These are phyloP conservation scores for Aegotheles bennettii DNA, from an alignment of 2,113 vertebrate genomes.

Conservation along the genomic window DNA sequence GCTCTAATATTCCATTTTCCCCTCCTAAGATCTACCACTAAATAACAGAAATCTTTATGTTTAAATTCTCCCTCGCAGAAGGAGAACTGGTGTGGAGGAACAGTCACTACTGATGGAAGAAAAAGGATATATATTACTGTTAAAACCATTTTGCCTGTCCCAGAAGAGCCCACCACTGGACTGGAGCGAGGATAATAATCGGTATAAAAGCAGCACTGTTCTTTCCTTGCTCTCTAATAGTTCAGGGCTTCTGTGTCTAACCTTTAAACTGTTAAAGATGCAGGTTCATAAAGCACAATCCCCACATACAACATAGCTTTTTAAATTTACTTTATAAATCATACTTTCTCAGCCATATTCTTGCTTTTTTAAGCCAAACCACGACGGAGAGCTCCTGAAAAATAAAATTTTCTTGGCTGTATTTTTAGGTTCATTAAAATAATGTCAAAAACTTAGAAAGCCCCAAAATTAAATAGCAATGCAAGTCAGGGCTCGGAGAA, in stretches of 20 bases:
- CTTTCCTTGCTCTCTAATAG: too few relatives aligned
- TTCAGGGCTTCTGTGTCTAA: neutral
- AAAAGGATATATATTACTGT: too few relatives aligned
- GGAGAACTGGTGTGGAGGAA: too few relatives aligned
- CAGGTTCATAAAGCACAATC: neutral
- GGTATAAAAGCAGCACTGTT: neutral
- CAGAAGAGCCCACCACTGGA: too few relatives aligned
- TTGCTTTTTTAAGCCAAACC: neutral
- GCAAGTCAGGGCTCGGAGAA: neutral
- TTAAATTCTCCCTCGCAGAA: too few relatives aligned
- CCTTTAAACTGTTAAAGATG: neutral
- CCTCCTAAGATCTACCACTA: too few relatives aligned
- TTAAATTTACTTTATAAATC: too few relatives aligned
- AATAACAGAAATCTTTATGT: too few relatives aligned
- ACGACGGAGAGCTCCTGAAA: neutral
- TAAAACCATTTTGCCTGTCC: too few relatives aligned
- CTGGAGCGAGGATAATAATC: too few relatives aligned
- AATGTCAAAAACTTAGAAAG: neutral
- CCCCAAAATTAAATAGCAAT: fast-evolving
- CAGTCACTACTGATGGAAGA: too few relatives aligned
- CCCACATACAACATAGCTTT: neutral
- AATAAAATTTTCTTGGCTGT: neutral
- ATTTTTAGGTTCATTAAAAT: neutral
- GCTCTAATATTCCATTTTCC: too few relatives aligned
- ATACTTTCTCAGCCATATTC: neutral